phyloP scores from a whole-genome alignment of 2,797 vertebrate species.

The Artibeus lituratus region DNA sequence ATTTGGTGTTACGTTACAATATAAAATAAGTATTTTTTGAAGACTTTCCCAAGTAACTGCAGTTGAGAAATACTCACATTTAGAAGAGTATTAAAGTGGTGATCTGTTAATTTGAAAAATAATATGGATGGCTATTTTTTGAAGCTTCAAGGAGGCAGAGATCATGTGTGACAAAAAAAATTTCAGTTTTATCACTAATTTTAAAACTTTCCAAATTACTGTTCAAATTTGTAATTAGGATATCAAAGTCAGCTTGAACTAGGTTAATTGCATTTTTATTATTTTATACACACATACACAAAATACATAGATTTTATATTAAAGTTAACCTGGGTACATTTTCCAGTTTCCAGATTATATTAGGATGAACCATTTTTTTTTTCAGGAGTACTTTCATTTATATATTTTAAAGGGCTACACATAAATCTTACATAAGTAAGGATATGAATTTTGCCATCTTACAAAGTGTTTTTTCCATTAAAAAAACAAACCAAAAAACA shows the following conservation, averaged over 20 bases:
- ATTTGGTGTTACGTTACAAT: background rate
- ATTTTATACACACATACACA: background rate
- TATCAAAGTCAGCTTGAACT: background rate
- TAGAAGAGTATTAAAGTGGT: background rate
- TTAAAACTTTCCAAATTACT: constrained; percentile 27
- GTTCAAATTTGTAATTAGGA: constrained; percentile 3
- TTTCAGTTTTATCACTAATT: background rate
- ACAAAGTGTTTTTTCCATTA: constrained; percentile 65
- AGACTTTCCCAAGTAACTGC: background rate
- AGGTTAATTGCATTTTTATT: background rate
- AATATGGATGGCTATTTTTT: background rate
- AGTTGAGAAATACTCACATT: background rate
- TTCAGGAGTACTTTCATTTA: background rate
- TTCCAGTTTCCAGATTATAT: background rate
- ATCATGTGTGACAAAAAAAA: background rate
- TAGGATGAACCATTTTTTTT: background rate
- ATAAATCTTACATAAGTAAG: constrained; percentile 64
- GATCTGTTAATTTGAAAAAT: background rate
- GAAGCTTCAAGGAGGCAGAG: background rate
- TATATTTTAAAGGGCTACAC: background rate
- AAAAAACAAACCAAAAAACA: constrained; percentile 67
- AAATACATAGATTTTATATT: background rate
- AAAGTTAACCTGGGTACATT: background rate
- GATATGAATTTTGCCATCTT: constrained; percentile 58
- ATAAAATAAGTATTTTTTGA: background rate